Percentiles rank a stretch among this genome's conserved stretches.
Conservation (phyloP, 2,797 vertebrate genomes). For the Bradypodion pumilum region DNA sequence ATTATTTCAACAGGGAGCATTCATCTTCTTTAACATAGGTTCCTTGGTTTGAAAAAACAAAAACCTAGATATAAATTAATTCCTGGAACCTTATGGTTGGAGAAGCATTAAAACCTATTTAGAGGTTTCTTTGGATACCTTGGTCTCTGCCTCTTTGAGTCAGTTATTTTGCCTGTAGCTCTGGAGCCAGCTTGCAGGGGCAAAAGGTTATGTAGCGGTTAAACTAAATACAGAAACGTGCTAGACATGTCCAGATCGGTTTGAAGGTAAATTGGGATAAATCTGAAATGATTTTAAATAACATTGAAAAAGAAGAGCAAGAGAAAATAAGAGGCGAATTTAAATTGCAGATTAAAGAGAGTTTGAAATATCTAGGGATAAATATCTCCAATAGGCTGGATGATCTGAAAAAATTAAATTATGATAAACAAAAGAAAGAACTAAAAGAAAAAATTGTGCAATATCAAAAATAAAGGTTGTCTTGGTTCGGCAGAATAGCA, state of each 20-base stretch:
- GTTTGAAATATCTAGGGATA: too few species aligned
- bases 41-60: slow-evolving; percentile 52
- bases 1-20: slow-evolving; percentile 46
- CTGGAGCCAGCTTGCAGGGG: background rate
- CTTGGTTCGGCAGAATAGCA: too few species aligned
- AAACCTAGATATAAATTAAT: slow-evolving; percentile 63
- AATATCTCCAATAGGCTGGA: too few species aligned
- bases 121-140: slow-evolving; percentile 68
- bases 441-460: too few species aligned
- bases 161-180: slow-evolving; percentile 9
- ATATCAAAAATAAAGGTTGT: too few species aligned
- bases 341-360: too few species aligned
- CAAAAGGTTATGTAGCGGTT: slow-evolving; percentile 10
- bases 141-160: slow-evolving; percentile 45
- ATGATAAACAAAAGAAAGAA: too few species aligned
- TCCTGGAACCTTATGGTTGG: slow-evolving; percentile 58
- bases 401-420: too few species aligned
- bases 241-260: background rate
- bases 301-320: too few species aligned
- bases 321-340: too few species aligned
- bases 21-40: slow-evolving; percentile 61
- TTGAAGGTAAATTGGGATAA: too few species aligned
- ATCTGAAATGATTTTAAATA: too few species aligned
- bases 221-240: slow-evolving; percentile 15
- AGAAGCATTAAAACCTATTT: slow-evolving; percentile 63